These are phyloP conservation scores for Ostrea denselamellosa DNA, from an alignment of 1,140 invertebrate genomes.

Conservation along the genomic window DNA sequence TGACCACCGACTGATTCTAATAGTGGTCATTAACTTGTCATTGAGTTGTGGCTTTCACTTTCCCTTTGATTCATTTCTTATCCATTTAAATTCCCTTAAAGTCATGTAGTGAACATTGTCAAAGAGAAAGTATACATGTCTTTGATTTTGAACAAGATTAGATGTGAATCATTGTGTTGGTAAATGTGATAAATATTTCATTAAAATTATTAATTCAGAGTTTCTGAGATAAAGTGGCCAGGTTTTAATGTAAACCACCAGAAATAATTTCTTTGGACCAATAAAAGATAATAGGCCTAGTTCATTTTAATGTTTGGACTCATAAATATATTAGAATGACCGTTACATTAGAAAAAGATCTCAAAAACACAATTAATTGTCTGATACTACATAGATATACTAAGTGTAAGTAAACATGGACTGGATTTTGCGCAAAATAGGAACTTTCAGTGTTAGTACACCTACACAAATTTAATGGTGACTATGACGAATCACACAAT, in stretches of 20 bases:
- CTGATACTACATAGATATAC: too few relatives aligned
- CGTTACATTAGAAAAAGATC: too few relatives aligned
- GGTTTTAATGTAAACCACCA: too few relatives aligned
- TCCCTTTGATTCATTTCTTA: background rate
- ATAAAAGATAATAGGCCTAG: too few relatives aligned
- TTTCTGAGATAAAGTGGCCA: too few relatives aligned
- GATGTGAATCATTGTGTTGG: background rate
- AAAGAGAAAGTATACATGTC: background rate
- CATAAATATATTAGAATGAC: too few relatives aligned
- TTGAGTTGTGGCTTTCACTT: background rate
- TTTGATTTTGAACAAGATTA: background rate
- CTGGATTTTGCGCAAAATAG: too few relatives aligned
- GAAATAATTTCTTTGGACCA: too few relatives aligned
- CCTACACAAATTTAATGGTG: background rate
- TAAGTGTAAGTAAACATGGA: too few relatives aligned
- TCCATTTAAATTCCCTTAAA: background rate
- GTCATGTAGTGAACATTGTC: background rate
- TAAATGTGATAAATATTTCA: background rate
- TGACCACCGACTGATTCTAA: background rate
- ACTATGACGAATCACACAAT: background rate
- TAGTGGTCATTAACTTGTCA: conserved; percentile 28
- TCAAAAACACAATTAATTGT: too few relatives aligned
- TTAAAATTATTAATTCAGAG: too few relatives aligned
- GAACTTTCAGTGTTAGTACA: background rate
- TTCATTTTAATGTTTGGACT: too few relatives aligned